Percentiles rank a stretch among this genome's conserved stretches.
These are phyloP conservation scores for Sinocyclocheilus rhinocerous DNA, from an alignment of 2,113 vertebrate genomes.

Conservation along the genomic window DNA sequence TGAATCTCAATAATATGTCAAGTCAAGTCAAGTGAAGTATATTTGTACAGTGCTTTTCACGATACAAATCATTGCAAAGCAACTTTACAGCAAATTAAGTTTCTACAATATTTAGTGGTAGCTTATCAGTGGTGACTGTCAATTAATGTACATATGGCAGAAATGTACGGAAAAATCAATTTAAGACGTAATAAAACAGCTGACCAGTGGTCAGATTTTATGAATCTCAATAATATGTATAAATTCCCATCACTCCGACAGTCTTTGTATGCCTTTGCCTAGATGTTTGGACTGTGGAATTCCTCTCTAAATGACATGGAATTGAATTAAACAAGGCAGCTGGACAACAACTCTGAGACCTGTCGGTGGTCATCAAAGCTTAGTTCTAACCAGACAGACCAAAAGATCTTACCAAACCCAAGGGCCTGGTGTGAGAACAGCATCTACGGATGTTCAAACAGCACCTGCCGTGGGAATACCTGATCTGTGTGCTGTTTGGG, in stretches of 20 bases:
- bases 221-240: slow-evolving; percentile 54
- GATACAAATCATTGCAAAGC: too few species aligned
- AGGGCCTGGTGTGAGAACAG: neutral
- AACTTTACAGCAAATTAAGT: too few species aligned
- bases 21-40: too few species aligned
- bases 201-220: slow-evolving; percentile 60
- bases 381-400: slow-evolving; percentile 8
- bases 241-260: slow-evolving; percentile 4
- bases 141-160: too few species aligned
- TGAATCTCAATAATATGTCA: slow-evolving; percentile 55
- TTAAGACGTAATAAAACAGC: too few species aligned
- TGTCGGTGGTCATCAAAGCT: slow-evolving; percentile 55
- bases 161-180: too few species aligned
- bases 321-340: slow-evolving; percentile 59
- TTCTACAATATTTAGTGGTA: too few species aligned
- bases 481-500: slow-evolving; percentile 39
- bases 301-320: slow-evolving; percentile 54
- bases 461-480: slow-evolving; percentile 40
- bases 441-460: neutral
- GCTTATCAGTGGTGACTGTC: too few species aligned
- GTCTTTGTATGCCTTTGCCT: slow-evolving; percentile 21
- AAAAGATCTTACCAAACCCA: neutral
- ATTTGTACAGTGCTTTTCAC: too few species aligned
- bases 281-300: slow-evolving; percentile 59
- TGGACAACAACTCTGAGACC: slow-evolving; percentile 47